Base-by-base conservation (phyloP, 1,140 invertebrate genomes). In the Kradibia gibbosae region DNA sequence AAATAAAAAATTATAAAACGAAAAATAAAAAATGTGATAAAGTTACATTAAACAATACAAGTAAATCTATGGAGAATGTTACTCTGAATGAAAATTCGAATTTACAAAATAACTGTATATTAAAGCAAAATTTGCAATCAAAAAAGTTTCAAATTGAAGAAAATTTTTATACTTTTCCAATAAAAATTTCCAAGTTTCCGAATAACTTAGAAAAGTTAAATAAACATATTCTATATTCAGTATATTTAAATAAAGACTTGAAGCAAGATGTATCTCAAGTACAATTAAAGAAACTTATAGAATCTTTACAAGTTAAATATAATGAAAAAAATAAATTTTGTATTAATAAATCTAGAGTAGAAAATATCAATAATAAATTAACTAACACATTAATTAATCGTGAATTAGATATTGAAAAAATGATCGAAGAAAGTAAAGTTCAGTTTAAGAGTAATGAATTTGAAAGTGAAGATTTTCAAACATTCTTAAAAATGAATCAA, bases 141-240 rank as follows among this genome's bases (percentile, higher is more conserved):
- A 72, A 79, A 57, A 13, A 76, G 62, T 42, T 22, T 36, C 10
- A 39, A 31, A 50, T 65, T 48, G n/a, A 72, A 45, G 53, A 48
- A 57, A 65, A 84, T 31, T 15, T 84, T 53, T 45, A 83, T 73
- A 76, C 20, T 28, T 82, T 87, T 80, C 80, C 74, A 57, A 67
- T 88, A 48, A 75, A 77, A 55, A 22, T 55, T 10, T 36, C 73
- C 8, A 48, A 83, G 31, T 60, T 82, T 82, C 53, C 39, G 55
- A 86, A 86, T n/a, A 17, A 28, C 5, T 83, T 86, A 55, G 82
- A 88, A 71, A 80, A 84, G 78, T 53, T 85, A 31, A 89, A 89
- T 79, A 31, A 85, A 75, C 60, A 83, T 67, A 20, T 65, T 8
- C 13, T 45, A 8, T 87, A 88, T 80, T 25, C 81, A 67, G 50